Evolutionary conservation across 2,888 invertebrate species (phyloP), one percentile per base, ranked within the genome.

Genomic region (Cryptocephalus moraei): DNA sequence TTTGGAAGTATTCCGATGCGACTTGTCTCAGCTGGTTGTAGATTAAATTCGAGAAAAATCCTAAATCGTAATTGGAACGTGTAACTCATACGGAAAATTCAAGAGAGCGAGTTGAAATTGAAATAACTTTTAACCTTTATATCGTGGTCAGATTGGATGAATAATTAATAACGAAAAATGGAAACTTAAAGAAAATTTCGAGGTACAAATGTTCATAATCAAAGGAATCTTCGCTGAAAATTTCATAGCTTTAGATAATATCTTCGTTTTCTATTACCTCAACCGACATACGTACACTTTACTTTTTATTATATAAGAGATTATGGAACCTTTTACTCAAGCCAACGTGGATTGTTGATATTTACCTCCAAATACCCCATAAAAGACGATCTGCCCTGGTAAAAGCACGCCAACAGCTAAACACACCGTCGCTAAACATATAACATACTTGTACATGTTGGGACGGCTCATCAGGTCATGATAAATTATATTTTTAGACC

Each of bases 361-460:
- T 51, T 43, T 52, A 60, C 61, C 62, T 53, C 59, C 59, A 45
- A 56, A 57, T 44, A 59, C 33, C 48, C 57, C 60, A 44, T 59
- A 61, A 3, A 52, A 45, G n/a, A 51, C n/a, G 9, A 56, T 47
- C 45, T 51, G 50, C 3, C 48, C 38, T 8, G 57, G 54, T 41
- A 55, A 49, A 14, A 55, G 42, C 8, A 58, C 42, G 9, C 54
- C 57, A 9, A 50, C 39, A 40, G 52, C 56, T 45, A 60, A 45
- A 9, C 55, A 36, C 11, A 49, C 22, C 3, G 54, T 46, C 8
- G 56, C 48, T 12, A 53, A 13, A 33, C 51, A 50, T 13, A 60
- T 49, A 11, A 56, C 40, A 8, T 48, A 53, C 49, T 54, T 50
- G 40, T 56, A 55, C 33, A 54, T 48, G 39, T 47, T 51, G 8